These are phyloP conservation scores for Phoebastria nigripes DNA, from an alignment of 2,797 vertebrate species.

Conservation along the genomic window DNA sequence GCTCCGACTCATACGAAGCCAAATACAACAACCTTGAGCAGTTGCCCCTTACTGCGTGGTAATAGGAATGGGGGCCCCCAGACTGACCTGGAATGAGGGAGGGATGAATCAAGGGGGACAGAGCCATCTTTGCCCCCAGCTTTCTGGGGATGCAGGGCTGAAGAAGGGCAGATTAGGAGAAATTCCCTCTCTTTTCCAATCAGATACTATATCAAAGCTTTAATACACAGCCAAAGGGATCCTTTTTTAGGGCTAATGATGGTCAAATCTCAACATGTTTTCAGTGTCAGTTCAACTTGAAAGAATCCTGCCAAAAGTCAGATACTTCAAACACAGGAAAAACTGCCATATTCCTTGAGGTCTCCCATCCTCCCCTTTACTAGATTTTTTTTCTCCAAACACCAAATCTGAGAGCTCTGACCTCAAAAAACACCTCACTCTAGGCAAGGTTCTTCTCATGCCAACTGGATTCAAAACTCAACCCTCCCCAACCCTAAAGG, in stretches of 20 bases:
- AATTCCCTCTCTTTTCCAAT: conserved; percentile 12
- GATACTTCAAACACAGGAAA: conserved; percentile 46
- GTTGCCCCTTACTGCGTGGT: background rate
- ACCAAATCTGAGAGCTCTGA: conserved; percentile 9
- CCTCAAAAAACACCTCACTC: conserved; percentile 15
- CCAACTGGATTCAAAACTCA: conserved; percentile 22
- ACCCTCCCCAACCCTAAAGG: conserved; percentile 20
- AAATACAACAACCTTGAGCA: conserved; percentile 1
- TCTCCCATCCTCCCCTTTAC: conserved; percentile 1
- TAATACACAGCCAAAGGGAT: conserved; percentile 49
- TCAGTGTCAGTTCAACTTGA: conserved; percentile 39
- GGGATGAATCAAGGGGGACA: background rate
- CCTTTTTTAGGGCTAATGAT: conserved; percentile 54
- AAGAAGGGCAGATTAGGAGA: background rate
- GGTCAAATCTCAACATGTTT: conserved; percentile 69
- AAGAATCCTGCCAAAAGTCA: conserved; percentile 42
- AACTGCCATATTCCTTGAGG: conserved; percentile 55
- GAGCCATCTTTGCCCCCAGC: background rate
- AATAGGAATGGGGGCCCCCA: background rate
- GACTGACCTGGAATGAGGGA: background rate
- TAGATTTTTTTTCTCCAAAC: background rate
- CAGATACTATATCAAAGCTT: conserved; percentile 41
- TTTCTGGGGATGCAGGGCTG: background rate
- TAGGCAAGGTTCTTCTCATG: conserved; percentile 21
- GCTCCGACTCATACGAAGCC: background rate